Conservation (phyloP, 2,888 invertebrate genomes). For the Leucophenga montana region DNA sequence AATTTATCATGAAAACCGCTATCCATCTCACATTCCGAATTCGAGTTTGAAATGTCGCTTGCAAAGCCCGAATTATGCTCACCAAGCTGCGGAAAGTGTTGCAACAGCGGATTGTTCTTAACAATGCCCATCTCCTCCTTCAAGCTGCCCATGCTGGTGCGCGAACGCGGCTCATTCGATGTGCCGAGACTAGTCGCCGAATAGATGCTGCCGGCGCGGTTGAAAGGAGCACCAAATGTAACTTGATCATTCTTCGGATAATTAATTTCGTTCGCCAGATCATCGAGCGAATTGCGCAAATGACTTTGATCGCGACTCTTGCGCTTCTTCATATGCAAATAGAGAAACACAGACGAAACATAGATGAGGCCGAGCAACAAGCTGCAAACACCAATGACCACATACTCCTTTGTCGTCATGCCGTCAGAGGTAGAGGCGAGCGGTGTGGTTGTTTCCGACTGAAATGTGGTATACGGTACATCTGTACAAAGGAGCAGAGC, state of each 20-base stretch:
- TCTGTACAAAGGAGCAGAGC: conserved; percentile 73
- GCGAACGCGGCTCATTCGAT: conserved; percentile 60
- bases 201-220: conserved; percentile 70
- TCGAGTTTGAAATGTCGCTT: conserved; percentile 77
- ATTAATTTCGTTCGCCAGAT: conserved; percentile 73
- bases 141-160: conserved; percentile 67
- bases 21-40: conserved; percentile 79
- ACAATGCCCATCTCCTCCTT: conserved; percentile 81
- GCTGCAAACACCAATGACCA: conserved; percentile 88
- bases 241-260: conserved; percentile 74
- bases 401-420: conserved; percentile 83
- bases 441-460: conserved; percentile 77
- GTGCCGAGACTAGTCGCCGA: conserved; percentile 65
- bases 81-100: conserved; percentile 77
- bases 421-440: conserved; percentile 76
- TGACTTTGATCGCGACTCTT: conserved; percentile 70
- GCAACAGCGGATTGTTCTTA: conserved; percentile 84
- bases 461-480: conserved; percentile 86
- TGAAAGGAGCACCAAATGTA: conserved; percentile 71
- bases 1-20: conserved; percentile 56
- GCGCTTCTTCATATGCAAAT: conserved; percentile 83
- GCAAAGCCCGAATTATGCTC: conserved; percentile 74
- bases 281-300: conserved; percentile 67
- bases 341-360: conserved; percentile 88
- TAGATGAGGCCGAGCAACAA: conserved; percentile 89